These are phyloP conservation scores for Valencia hispanica DNA, from an alignment of 2,797 vertebrate genomes.

Conservation along the genomic window DNA sequence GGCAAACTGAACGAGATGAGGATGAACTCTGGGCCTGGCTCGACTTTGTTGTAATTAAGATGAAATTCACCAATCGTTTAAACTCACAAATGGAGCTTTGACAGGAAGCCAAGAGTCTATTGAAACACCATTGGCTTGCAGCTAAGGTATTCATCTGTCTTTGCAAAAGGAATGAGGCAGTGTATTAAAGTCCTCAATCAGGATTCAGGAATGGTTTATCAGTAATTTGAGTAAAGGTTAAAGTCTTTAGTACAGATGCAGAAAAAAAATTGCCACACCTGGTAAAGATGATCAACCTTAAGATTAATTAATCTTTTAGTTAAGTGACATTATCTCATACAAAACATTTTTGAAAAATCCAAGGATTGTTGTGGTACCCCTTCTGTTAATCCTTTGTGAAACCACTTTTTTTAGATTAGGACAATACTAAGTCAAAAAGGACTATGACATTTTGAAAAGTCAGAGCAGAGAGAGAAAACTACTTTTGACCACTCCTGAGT, in stretches of 20 bases:
- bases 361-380: neutral
- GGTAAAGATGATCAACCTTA: neutral
- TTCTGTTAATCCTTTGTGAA: neutral
- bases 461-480: neutral
- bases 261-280: conserved; percentile 66
- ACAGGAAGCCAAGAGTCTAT: conserved; percentile 78
- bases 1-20: conserved; percentile 75
- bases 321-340: neutral
- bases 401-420: too few relatives aligned
- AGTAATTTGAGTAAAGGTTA: conserved; percentile 66
- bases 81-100: conserved; percentile 79
- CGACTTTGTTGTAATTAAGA: conserved; percentile 86
- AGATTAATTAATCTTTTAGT: neutral
- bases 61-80: conserved; percentile 83
- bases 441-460: neutral
- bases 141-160: conserved; percentile 64
- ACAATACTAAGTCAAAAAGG: too few relatives aligned
- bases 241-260: conserved; percentile 63
- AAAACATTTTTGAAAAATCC: neutral
- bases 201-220: conserved; percentile 34
- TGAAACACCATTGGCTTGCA: conserved; percentile 71
- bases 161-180: conserved; percentile 54
- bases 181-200: conserved; percentile 55
- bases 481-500: neutral
- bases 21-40: conserved; percentile 77